Evolutionary conservation across 2,888 invertebrate species (phyloP), one percentile per base, ranked within the genome.

Genomic region (Graphium colonna): DNA sequence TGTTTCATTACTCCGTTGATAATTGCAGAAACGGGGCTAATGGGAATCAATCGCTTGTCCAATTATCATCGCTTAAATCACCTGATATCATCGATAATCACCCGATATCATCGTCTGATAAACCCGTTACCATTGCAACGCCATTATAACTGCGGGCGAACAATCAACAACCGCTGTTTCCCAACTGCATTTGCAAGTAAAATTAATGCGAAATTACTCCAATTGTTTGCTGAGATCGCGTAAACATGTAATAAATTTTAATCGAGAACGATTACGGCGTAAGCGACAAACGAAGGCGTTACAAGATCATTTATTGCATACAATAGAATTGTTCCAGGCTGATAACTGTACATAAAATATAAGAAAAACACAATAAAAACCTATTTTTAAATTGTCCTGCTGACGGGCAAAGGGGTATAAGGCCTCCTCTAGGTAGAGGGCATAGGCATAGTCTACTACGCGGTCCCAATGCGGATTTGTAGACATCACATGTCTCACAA

Each of bases 201-300:
- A 59, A 59, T 62, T 39, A 51, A 48, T 43, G 57, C 52, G 43
- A 55, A 59, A 58, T 58, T 52, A 57, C 52, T 43, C 33, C 59
- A 55, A 58, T 60, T 58, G 59, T 62, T 58, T 43, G 50, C 58
- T 58, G 17, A 39, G 53, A 53, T 48, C 58, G 41, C 38, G 53
- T 55, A 51, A 58, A 58, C 55, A 56, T 51, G 53, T 56, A 46
- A 60, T 60, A 55, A 58, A 60, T 60, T 55, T 52, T 55, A 53
- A 31, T 31, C 57, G 12, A 36, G 52, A 41, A 50, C 43, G 38
- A n/a, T 16, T 18, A 15, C 4, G 13, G 10, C 1, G 1, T 33
- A 50, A 45, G 33, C 44, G 3, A 51, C 5, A 40, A 33, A 55
- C 31, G 38, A 28, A 38, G 51, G 58, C 58, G 58, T 21, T n/a